Percentiles rank a stretch among this genome's conserved stretches.
Evolutionary conservation across 2,888 invertebrate genomes (phyloP).

Genomic region (Zelleria hepariella): DNA sequence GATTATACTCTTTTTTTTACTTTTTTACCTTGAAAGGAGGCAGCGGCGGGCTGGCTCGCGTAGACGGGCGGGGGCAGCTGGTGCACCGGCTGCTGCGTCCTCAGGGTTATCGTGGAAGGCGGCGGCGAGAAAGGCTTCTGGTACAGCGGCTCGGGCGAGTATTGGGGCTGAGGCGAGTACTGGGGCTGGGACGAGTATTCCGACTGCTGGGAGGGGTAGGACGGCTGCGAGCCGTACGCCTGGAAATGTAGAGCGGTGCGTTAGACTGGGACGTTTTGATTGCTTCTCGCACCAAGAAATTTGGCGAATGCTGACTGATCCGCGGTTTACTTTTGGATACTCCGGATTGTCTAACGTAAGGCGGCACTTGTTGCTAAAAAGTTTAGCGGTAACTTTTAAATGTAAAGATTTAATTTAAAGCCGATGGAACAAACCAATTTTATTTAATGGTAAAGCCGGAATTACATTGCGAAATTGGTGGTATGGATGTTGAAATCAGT

Average conservation of each 20-base stretch:
- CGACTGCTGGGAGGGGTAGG: conserved; percentile 26
- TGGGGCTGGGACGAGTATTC: conserved; percentile 21
- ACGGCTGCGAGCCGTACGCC: conserved; percentile 21
- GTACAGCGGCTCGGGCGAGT: conserved; percentile 51
- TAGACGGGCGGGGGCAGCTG: conserved; percentile 83
- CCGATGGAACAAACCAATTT: too few relatives aligned
- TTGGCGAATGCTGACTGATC: too few relatives aligned
- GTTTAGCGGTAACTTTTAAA: too few relatives aligned
- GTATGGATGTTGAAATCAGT: too few relatives aligned
- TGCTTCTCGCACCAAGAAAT: too few relatives aligned
- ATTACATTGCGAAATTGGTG: too few relatives aligned
- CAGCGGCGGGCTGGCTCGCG: conserved; percentile 85
- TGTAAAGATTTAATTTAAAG: too few relatives aligned
- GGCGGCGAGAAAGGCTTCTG: conserved; percentile 74
- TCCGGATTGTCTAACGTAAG: too few relatives aligned
- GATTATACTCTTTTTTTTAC: too few relatives aligned
- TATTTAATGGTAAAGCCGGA: too few relatives aligned
- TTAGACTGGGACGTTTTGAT: neutral
- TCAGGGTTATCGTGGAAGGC: conserved; percentile 78
- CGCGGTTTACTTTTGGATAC: too few relatives aligned
- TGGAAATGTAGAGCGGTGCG: neutral
- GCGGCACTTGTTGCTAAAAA: too few relatives aligned
- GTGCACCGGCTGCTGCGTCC: conserved; percentile 80
- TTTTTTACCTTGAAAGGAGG: conserved; percentile 74
- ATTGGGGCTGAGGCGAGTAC: conserved; percentile 22